These are phyloP conservation scores for Podotricha telesiphe DNA, from an alignment of 2,888 invertebrate species.

Conservation along the genomic window DNA sequence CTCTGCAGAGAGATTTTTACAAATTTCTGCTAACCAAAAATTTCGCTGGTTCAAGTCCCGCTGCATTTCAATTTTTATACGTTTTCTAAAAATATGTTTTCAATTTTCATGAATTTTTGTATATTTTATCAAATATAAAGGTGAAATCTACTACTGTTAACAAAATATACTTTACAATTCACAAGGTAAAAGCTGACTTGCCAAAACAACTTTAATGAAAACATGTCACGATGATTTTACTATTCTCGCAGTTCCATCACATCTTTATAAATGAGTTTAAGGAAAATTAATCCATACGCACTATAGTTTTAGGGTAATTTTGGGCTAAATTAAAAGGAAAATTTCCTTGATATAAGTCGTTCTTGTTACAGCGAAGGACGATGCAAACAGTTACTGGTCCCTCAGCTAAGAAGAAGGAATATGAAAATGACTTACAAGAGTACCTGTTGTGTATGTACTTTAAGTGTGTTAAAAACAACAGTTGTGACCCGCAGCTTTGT, in stretches of 20 bases:
- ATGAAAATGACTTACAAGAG: constrained; percentile 7
- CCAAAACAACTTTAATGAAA: constrained; percentile 40
- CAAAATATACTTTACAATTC: constrained; percentile 1
- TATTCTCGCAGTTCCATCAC: constrained; percentile 1
- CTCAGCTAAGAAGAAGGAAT: constrained; percentile 21
- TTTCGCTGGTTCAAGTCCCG: no score
- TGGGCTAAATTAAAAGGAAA: background rate
- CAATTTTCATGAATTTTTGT: background rate
- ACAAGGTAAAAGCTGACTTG: constrained; percentile 33
- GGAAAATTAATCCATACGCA: background rate
- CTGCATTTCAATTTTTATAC: no score
- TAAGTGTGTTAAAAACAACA: background rate
- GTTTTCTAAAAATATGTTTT: no score
- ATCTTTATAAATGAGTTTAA: background rate
- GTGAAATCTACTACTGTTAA: background rate
- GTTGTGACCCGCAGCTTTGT: no score
- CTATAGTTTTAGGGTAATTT: background rate
- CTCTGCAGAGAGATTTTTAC: no score
- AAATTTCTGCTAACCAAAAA: no score
- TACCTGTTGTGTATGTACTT: background rate
- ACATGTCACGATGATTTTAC: constrained; percentile 34
- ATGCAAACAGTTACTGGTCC: constrained; percentile 30
- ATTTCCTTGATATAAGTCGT: background rate
- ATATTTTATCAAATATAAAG: background rate
- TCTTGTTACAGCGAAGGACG: constrained; percentile 8